Evolutionary conservation across 2,113 vertebrate species (phyloP).

Genomic region (Aphyosemion australe): DNA sequence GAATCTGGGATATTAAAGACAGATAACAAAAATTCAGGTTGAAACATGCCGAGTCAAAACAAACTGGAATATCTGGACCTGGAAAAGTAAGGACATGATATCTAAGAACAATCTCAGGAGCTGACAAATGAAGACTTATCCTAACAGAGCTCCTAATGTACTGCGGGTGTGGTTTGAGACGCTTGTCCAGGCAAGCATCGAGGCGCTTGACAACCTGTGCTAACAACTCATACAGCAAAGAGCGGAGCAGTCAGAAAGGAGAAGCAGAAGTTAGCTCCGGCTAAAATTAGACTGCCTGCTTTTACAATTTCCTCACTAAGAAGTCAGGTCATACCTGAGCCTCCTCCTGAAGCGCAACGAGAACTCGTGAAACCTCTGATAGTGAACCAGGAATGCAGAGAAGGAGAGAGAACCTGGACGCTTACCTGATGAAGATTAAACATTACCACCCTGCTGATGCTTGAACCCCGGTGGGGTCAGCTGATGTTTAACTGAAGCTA

Average conservation of each 20-base stretch:
- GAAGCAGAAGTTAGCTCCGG: conserved; percentile 64
- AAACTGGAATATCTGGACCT: conserved; percentile 54
- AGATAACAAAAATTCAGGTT: conserved; percentile 22
- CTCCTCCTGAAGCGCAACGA: conserved; percentile 14
- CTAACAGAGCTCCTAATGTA: conserved; percentile 4
- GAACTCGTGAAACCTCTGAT: conserved; percentile 13
- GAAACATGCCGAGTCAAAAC: conserved; percentile 23
- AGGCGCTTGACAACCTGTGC: conserved; percentile 2
- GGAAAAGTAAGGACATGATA: background rate
- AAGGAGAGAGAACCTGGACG: background rate
- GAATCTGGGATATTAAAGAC: conserved; percentile 81
- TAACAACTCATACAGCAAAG: conserved; percentile 6
- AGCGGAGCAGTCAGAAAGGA: conserved; percentile 21
- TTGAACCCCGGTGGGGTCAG: conserved; percentile 49
- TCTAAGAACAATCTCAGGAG: conserved; percentile 10
- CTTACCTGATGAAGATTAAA: conserved; percentile 69
- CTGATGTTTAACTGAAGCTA: conserved; percentile 57
- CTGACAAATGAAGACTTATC: conserved; percentile 12
- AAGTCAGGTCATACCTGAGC: conserved; percentile 28
- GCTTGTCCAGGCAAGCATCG: conserved; percentile 36
- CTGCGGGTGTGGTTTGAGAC: background rate
- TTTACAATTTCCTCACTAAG: conserved; percentile 42
- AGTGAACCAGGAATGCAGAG: background rate
- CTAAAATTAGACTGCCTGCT: conserved; percentile 46
- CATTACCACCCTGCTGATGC: conserved; percentile 73